A percentile compares a stretch with the other conserved stretches of the same genome.
phyloP scores from a whole-genome alignment of 1,140 invertebrate genomes.

The Brevipalpus yothersi region DNA sequence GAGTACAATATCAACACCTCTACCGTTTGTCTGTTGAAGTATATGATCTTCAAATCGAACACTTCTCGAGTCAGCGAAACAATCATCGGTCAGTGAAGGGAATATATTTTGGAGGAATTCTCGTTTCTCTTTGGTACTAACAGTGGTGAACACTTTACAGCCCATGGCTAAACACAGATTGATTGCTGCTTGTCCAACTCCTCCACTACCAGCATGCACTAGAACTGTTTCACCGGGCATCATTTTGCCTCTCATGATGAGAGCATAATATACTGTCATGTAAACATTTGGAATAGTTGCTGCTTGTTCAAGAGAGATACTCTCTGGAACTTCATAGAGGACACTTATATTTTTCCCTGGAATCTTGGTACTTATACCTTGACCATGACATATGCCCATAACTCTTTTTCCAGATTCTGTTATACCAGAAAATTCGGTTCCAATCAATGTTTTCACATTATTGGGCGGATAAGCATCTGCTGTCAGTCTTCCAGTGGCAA shows the following conservation, averaged over 20 bases:
- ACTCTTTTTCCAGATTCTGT: conserved; percentile 42
- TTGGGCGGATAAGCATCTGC: conserved; percentile 18
- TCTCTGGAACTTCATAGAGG: conserved; percentile 67
- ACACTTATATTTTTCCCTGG: conserved; percentile 16
- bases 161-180: conserved; percentile 63
- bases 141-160: conserved; percentile 64
- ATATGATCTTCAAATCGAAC: conserved; percentile 25
- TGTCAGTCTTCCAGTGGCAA: not conserved
- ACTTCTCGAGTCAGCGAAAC: conserved; percentile 29
- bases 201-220: conserved; percentile 85
- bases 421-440: conserved; percentile 74
- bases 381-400: conserved; percentile 76
- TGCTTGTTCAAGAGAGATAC: conserved; percentile 70
- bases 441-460: conserved; percentile 29
- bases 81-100: conserved; percentile 22
- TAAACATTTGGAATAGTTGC: conserved; percentile 81
- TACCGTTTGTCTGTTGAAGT: conserved; percentile 23
- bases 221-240: conserved; percentile 55
- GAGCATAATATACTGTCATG: conserved; percentile 37
- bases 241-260: conserved; percentile 51
- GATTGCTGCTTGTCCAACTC: conserved; percentile 83
- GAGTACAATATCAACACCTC: conserved; percentile 71
- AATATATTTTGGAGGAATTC: conserved; percentile 24
- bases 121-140: conserved; percentile 22
- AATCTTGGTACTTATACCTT: conserved; percentile 67